Evolutionary conservation across 2,113 vertebrate genomes (phyloP), one percentile per base, ranked within the genome.

Genomic region (Aythya baeri): DNA sequence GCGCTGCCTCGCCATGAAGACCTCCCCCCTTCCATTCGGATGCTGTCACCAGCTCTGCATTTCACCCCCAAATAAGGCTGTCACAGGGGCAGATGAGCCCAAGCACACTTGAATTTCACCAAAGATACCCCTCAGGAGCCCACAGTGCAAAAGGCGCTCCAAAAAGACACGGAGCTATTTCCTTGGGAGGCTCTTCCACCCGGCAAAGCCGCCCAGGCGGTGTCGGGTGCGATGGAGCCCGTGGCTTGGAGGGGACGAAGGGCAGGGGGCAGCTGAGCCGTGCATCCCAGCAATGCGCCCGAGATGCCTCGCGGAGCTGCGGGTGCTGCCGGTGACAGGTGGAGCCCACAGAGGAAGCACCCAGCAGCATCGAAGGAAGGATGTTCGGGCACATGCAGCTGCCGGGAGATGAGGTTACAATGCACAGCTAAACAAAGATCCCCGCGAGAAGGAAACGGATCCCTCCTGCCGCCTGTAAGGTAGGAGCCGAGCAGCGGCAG

Each of bases 361-460:
- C 95, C 91, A 31, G 94, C 95, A 79, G 92, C 96, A 94, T 15
- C 43, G 94, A 94, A 95, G 97, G 96, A 93, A 97, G 97, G 98
- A 97, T 98, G 97, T 95, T 95, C 4, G 79, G 95, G 80, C 91
- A 83, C 68, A 68, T 0, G 92, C 97, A 96, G 95, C 89, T 44
- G 93, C 90, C 23, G 25, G 95, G 95, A 93, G 96, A 95, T 95
- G 94, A 70, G 88, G 97, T 98, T 97, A 95, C 96, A 93, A 57
- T 73, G 93, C 86, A 6, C 79, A 76, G 92, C 92, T 93, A 66
- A 96, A 95, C 94, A 86, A 79, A 87, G 97, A 92, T 97, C 85
- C 22, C 96, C 18, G 94, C n/a, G 67, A 88, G 76, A 41, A 97
- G 98, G 97, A 98, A 98, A 97, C 81, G 32, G 94, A 97, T 98